phyloP scores from a whole-genome alignment of 2,888 invertebrate species.

The Dynastes hyllus region DNA sequence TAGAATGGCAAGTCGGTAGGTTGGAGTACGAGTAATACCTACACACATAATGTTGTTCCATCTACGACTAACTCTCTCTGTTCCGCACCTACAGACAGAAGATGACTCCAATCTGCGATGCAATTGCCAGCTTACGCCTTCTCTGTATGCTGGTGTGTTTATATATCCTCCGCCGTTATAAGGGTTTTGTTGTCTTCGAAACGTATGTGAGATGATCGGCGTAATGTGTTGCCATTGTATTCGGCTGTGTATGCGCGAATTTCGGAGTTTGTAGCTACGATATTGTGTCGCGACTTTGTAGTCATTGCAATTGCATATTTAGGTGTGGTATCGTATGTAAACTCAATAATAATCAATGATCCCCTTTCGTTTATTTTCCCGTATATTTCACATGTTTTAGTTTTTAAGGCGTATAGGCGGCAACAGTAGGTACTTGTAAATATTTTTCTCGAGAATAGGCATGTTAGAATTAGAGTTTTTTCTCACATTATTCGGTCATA shows the following conservation, averaged over 20 bases:
- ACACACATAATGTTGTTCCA: neutral
- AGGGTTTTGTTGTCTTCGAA: neutral
- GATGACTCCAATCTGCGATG: neutral
- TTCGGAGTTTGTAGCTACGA: neutral
- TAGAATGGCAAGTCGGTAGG: constrained; percentile 30
- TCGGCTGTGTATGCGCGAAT: neutral
- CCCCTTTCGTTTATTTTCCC: too few relatives aligned
- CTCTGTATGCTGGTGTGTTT: constrained; percentile 9
- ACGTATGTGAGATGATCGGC: constrained; percentile 13
- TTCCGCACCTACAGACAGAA: neutral
- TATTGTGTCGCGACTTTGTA: neutral
- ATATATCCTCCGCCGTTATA: neutral
- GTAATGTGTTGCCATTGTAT: constrained; percentile 6
- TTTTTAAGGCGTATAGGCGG: too few relatives aligned
- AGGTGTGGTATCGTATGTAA: neutral
- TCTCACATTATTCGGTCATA: too few relatives aligned
- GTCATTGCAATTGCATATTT: neutral
- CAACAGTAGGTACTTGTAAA: too few relatives aligned
- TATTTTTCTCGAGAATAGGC: too few relatives aligned
- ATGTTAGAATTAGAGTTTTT: too few relatives aligned
- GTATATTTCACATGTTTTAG: too few relatives aligned
- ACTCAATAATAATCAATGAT: too few relatives aligned
- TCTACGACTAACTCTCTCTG: neutral
- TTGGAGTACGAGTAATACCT: constrained; percentile 4
- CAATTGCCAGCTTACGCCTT: constrained; percentile 1